phyloP scores from a whole-genome alignment of 2,797 vertebrate genomes.

The Phoebastria nigripes region DNA sequence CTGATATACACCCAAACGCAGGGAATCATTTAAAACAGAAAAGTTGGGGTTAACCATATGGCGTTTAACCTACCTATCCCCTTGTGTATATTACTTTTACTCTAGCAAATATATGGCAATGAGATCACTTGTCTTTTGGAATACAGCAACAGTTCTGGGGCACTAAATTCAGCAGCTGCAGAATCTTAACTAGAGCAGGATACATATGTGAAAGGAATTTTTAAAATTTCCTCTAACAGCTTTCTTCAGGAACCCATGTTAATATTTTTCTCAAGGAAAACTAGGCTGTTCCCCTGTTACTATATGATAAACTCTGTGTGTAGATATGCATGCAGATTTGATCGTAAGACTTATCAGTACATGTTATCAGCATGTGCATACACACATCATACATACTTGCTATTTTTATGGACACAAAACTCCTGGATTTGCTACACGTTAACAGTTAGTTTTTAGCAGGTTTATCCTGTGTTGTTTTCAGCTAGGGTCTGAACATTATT shows the following conservation, averaged over 20 bases:
- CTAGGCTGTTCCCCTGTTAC: background rate
- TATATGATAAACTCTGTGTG: background rate
- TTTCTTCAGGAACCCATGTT: background rate
- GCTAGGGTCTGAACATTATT: background rate
- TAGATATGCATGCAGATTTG: background rate
- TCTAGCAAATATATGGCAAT: constrained; percentile 18
- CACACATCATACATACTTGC: background rate
- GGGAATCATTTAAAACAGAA: background rate
- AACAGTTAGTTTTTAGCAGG: background rate
- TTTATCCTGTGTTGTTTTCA: background rate
- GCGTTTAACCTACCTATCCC: constrained; percentile 30
- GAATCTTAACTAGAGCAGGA: constrained; percentile 20
- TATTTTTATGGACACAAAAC: background rate
- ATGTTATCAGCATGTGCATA: background rate
- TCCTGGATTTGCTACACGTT: background rate
- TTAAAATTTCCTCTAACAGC: constrained; percentile 5
- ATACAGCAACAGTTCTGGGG: constrained; percentile 4
- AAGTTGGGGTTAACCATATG: constrained; percentile 34
- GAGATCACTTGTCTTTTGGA: constrained; percentile 26
- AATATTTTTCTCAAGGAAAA: background rate
- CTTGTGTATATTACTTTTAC: background rate
- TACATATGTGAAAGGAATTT: constrained; percentile 36
- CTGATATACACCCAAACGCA: background rate
- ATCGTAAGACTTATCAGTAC: background rate
- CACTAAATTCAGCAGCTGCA: constrained; percentile 45